Evolutionary conservation across 2,888 invertebrate genomes (phyloP).

Genomic region (Halictus ligatus): DNA sequence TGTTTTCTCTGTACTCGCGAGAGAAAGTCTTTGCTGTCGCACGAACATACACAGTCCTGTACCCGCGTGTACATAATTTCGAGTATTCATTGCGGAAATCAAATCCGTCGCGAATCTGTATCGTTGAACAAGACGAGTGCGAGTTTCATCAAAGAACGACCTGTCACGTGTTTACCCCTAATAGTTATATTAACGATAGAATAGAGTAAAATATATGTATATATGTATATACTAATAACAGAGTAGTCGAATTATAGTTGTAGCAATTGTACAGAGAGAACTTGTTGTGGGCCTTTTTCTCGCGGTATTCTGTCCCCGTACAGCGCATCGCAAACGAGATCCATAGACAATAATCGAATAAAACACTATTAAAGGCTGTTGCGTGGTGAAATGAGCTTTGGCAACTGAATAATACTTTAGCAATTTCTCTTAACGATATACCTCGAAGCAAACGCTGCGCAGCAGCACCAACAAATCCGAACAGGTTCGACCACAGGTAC

Average conservation of each 20-base stretch:
- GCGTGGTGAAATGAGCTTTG: neutral
- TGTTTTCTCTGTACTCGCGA: neutral
- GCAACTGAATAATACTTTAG: constrained; percentile 1
- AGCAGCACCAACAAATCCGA: neutral
- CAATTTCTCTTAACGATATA: neutral
- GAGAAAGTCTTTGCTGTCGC: too few species aligned
- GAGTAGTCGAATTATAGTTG: neutral
- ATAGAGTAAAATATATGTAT: neutral
- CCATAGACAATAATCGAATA: neutral
- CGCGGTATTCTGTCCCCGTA: neutral
- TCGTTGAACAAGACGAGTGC: neutral
- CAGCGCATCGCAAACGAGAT: neutral
- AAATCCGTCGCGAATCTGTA: neutral
- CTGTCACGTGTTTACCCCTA: neutral
- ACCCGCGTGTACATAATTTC: neutral
- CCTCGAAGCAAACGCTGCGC: neutral
- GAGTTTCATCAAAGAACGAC: neutral
- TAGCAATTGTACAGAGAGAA: neutral
- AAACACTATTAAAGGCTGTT: neutral
- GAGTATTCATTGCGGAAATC: neutral
- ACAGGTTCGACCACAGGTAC: neutral
- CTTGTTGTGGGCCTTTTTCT: neutral
- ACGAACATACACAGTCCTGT: neutral
- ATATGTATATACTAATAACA: neutral
- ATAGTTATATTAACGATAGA: neutral